Base-by-base conservation (phyloP, 2,113 vertebrate species). In the Ameiurus melas region DNA sequence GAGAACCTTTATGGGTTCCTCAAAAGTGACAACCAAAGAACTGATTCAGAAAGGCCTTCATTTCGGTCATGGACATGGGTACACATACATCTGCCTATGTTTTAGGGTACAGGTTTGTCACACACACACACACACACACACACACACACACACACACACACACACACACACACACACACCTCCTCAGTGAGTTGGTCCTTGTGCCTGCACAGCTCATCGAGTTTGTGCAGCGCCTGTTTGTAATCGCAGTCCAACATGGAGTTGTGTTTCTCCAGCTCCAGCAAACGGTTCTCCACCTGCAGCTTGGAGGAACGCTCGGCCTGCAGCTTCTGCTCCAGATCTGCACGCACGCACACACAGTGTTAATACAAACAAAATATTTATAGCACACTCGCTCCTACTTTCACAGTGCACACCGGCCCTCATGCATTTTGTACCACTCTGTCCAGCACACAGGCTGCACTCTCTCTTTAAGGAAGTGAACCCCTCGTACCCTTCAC, bases 181-280 rank as follows among this genome's bases (percentile, higher is more conserved):
- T 99, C 98, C 91, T 99, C 98, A 4, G 92, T 97, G 4, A 99
- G 95, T 71, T 94, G 93, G 91, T 99, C 98, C 91, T 99, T 99
- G 85, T 97, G 97, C 58, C 94, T 94, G 27, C 97, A 96, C 57
- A 99, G 95, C 90, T 99, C 98, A 0, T 98, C 97, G 27, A 98
- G 95, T 91, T 97, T 99, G 95, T 99, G 98, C 83, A 98, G 95
- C 0, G 97, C 96, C 92, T 99, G 98, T 91, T 99, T 99, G 89
- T 98, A 96, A 93, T 99, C 98, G 16, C 98, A 99, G 94, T 99
- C 98, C 90, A 98, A 93, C 95, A 99, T 96, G 80, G 98, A 99
- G 92, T 97, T 97, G 85, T 96, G 96, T 89, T 98, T 99, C 94
- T 99, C 98, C 91, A 96, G 96, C 91, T 99, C 98, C 90, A 99